phyloP scores from a whole-genome alignment of 2,888 invertebrate species.

The Tiliacea aurago region DNA sequence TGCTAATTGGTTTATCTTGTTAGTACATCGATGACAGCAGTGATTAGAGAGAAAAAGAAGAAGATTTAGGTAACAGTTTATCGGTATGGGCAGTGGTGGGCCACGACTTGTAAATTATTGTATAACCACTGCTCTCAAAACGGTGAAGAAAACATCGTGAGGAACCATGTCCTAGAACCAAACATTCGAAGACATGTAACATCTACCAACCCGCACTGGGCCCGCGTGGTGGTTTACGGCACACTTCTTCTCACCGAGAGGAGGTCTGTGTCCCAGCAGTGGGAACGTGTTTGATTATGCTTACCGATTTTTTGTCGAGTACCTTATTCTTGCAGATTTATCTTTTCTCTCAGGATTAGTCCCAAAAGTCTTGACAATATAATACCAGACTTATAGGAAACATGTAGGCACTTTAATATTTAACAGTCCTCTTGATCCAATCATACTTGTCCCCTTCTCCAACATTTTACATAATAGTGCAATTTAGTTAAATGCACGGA shows the following conservation, averaged over 20 bases:
- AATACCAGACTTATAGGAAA: not conserved
- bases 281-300: too few relatives aligned
- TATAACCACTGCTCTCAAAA: too few relatives aligned
- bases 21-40: not conserved
- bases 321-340: too few relatives aligned
- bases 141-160: too few relatives aligned
- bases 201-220: too few relatives aligned
- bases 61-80: not conserved
- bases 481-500: constrained; percentile 7
- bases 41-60: not conserved
- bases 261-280: too few relatives aligned
- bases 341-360: not conserved
- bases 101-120: too few relatives aligned
- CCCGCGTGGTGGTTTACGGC: too few relatives aligned
- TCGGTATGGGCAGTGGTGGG: not conserved
- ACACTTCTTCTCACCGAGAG: too few relatives aligned
- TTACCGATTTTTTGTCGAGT: not conserved
- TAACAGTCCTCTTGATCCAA: not conserved
- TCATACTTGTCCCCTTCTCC: not conserved
- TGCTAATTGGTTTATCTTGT: not conserved
- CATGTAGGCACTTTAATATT: not conserved
- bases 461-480: constrained; percentile 20
- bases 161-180: too few relatives aligned
- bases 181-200: too few relatives aligned
- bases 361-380: not conserved